A percentile compares a stretch with the other conserved stretches of the same genome.
Evolutionary conservation across 2,888 invertebrate genomes (phyloP).

Genomic region (Amaurobius ferox): DNA sequence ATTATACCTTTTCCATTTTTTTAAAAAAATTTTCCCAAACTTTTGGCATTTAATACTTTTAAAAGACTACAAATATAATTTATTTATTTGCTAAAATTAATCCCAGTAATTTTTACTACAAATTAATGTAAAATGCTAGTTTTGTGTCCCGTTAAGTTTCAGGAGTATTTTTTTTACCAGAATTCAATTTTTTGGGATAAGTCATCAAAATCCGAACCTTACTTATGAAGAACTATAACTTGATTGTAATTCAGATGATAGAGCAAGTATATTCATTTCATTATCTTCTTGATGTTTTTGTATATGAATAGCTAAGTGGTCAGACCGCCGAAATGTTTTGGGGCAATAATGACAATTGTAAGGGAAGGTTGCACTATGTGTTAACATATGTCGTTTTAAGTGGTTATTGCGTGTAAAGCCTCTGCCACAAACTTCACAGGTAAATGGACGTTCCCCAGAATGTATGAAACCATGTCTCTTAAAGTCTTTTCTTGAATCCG

Average conservation of each 20-base stretch:
- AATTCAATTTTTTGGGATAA: too few relatives aligned
- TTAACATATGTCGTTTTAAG: conserved; percentile 58
- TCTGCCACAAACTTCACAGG: conserved; percentile 54
- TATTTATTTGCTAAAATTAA: too few relatives aligned
- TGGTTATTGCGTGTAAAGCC: conserved; percentile 67
- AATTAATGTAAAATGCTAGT: too few relatives aligned
- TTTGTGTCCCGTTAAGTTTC: too few relatives aligned
- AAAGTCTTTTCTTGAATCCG: conserved; percentile 59
- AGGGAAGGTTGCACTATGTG: conserved; percentile 45
- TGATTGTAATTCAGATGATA: conserved; percentile 4
- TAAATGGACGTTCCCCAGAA: conserved; percentile 63
- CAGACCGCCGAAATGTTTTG: conserved; percentile 57
- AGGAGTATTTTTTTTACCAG: too few relatives aligned
- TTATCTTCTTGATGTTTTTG: conserved; percentile 54
- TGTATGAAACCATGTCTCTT: conserved; percentile 60
- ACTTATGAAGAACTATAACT: too few relatives aligned
- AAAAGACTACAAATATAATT: too few relatives aligned
- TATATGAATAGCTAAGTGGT: conserved; percentile 48
- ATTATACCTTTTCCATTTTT: too few relatives aligned
- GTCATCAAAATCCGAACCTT: too few relatives aligned
- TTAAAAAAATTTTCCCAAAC: too few relatives aligned
- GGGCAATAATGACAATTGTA: conserved; percentile 42
- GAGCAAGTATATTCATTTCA: conserved; percentile 40
- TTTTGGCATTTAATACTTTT: too few relatives aligned
- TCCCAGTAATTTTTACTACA: too few relatives aligned